Evolutionary conservation across 2,888 invertebrate genomes (phyloP).

Genomic region (Timandra comae): DNA sequence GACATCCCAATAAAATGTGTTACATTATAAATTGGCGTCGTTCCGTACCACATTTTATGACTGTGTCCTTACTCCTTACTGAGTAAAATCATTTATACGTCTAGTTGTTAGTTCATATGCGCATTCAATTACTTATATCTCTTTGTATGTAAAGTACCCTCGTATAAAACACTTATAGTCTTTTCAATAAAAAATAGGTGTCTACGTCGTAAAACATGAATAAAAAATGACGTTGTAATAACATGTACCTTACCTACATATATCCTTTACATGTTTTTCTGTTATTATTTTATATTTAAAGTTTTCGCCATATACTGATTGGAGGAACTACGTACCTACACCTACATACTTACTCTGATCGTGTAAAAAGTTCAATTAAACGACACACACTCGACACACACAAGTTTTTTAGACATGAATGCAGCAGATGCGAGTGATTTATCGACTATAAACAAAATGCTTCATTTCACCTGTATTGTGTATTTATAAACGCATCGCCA

Average conservation of each 20-base stretch:
- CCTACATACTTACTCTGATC: too few species aligned
- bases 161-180: slow-evolving; percentile 18
- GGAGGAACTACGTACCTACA: too few species aligned
- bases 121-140: slow-evolving; percentile 28
- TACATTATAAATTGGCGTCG: neutral
- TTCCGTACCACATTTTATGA: slow-evolving; percentile 22
- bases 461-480: slow-evolving; percentile 41
- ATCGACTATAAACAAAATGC: slow-evolving; percentile 39
- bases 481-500: slow-evolving; percentile 42
- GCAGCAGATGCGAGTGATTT: slow-evolving; percentile 42
- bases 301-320: too few species aligned
- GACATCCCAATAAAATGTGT: slow-evolving; percentile 19
- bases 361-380: too few species aligned
- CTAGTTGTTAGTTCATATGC: slow-evolving; percentile 20
- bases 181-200: slow-evolving; percentile 23
- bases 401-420: too few species aligned
- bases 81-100: slow-evolving; percentile 19
- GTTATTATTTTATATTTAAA: too few species aligned
- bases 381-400: too few species aligned
- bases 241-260: too few species aligned
- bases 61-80: slow-evolving; percentile 19
- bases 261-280: too few species aligned
- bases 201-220: slow-evolving; percentile 15
- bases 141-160: slow-evolving; percentile 21
- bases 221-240: slow-evolving; percentile 14